Base-by-base conservation (phyloP, 1,140 invertebrate species). In the Trachelipus rathkii region DNA sequence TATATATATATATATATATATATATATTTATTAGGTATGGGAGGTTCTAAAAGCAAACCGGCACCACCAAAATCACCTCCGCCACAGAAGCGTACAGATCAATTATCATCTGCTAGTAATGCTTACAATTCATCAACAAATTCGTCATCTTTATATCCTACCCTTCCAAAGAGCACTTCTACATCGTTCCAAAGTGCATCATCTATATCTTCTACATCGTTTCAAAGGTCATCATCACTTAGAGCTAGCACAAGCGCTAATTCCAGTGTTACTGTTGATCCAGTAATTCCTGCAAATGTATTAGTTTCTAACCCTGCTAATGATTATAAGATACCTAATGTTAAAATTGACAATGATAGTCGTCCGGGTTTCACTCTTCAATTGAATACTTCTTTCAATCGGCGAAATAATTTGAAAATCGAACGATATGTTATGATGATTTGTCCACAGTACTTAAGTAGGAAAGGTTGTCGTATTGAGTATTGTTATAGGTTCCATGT, bases 401-500 rank as follows among this genome's bases (percentile, higher is more conserved):
- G 66, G 15, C n/a, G 15, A 15, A 44, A 43, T 13, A 44, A 43
- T 8, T 50, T 7, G 0, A 24, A 71, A 7, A 43, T 60, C 23
- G 74, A 77, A 23, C 73, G 75, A 33, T 71, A 73, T 44, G 73
- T 50, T 0, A 46, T 81, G 23, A 72, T 53, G 19, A 72, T 78
- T 7, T 81, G 79, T 24, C 68, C 76, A 21, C 74, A 77, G 44
- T 78, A 81, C 44, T 75, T 78, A 46, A 73, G 75, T 44, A 73
- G 73, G 10, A 24, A 60, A 11, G 75, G 75, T 53, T 78, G 77
- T 15, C 60, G 66, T 7, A 53, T 70, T 21, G 4, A 72, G 21
- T 70, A 71, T 10, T 81, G 79, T 60, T 71, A 75, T 46, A 71
- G 79, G 19, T 71, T 77, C 21, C 79, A 81, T 60, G 75, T 78